Evolutionary conservation across 2,797 vertebrate species (phyloP).

Genomic region (Sebastes kiyomatsui): DNA sequence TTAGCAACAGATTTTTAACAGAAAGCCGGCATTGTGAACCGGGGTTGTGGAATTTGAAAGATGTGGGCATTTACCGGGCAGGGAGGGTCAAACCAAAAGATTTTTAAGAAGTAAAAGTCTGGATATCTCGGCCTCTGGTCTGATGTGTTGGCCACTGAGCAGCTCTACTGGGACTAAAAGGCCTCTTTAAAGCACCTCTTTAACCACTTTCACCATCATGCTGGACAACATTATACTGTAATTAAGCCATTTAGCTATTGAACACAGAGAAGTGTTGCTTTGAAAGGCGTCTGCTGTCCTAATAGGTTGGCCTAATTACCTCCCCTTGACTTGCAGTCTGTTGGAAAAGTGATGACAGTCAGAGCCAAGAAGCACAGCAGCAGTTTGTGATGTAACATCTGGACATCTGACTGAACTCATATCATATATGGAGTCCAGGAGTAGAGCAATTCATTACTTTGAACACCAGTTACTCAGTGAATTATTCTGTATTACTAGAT

Average conservation of each 20-base stretch:
- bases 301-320: not conserved
- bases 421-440: not conserved
- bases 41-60: conserved; percentile 47
- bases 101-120: not conserved
- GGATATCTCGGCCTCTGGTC: not conserved
- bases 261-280: not conserved
- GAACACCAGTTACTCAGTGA: not conserved
- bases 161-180: not conserved
- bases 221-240: not conserved
- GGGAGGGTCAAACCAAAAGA: not conserved
- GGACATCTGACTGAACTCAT: not conserved
- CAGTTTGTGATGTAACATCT: not conserved
- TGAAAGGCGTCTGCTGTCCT: not conserved
- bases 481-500: not conserved
- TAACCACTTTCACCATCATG: not conserved
- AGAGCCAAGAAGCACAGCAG: not conserved
- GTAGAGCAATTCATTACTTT: not conserved
- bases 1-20: conserved; percentile 6
- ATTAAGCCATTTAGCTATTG: not conserved
- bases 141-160: not conserved
- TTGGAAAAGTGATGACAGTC: not conserved
- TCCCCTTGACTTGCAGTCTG: not conserved
- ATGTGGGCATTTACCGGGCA: conserved; percentile 7
- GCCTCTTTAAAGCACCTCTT: not conserved
- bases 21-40: conserved; percentile 51